Conservation (phyloP, 2,797 vertebrate genomes). For the Oryzias sinensis region DNA sequence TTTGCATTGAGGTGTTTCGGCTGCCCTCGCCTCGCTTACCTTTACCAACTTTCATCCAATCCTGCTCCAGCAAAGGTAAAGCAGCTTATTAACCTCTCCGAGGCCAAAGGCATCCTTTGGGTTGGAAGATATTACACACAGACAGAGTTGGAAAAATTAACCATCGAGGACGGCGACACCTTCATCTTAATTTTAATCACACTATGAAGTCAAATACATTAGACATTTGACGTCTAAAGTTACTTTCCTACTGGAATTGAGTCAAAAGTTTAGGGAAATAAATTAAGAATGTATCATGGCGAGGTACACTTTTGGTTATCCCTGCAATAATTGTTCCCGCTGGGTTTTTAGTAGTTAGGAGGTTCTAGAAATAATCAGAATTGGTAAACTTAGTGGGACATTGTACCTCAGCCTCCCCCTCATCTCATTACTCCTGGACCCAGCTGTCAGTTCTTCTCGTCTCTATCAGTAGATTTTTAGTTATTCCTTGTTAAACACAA, state of each 20-base stretch:
- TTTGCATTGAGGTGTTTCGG: conserved; percentile 64
- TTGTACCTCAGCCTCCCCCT: too few species aligned
- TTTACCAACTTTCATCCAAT: conserved; percentile 46
- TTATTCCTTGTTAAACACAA: too few species aligned
- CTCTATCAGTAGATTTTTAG: too few species aligned
- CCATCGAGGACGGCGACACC: conserved; percentile 64
- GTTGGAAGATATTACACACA: conserved; percentile 55
- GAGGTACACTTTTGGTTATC: conserved; percentile 18
- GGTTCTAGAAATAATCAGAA: too few species aligned
- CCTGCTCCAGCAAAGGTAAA: conserved; percentile 56
- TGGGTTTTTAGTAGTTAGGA: too few species aligned
- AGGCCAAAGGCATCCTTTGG: conserved; percentile 65
- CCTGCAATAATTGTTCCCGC: conserved; percentile 21
- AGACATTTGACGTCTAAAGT: conserved; percentile 49
- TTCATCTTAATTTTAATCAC: conserved; percentile 74
- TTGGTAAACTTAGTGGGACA: too few species aligned
- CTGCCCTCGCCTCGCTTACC: conserved; percentile 54
- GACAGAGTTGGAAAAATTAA: conserved; percentile 70
- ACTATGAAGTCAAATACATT: conserved; percentile 42
- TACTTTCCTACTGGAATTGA: conserved; percentile 49
- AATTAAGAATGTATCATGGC: too few species aligned
- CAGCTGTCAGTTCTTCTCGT: too few species aligned
- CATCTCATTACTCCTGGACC: too few species aligned
- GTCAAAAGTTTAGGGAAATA: conserved; percentile 1
- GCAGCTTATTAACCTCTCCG: conserved; percentile 78